Base-by-base conservation (phyloP, 2,888 invertebrate species). In the Hirtodrosophila alboralis region DNA sequence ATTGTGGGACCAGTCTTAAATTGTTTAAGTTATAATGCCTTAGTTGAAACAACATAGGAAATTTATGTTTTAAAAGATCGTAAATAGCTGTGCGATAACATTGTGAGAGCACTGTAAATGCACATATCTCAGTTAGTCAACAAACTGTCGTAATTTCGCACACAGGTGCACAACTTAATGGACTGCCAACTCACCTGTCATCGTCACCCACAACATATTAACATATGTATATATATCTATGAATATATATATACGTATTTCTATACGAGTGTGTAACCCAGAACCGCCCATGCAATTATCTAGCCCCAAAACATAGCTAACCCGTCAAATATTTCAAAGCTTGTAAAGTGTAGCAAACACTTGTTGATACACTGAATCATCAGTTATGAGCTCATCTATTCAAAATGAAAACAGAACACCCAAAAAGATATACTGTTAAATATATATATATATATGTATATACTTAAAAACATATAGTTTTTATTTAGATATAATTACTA, bases 351-450 rank as follows among this genome's bases (percentile, higher is more conserved):
- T 56, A 18, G 37, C 57, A 53, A 27, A 63, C 63, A 69, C 64
- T 47, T 65, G 64, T 66, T 38, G 47, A 41, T 14, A 14, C 7
- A 34, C 23, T 70, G 67, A 67, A 30, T 70, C 71, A 67, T n/a
- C 21, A 14, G 4, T 36, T 43, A 57, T 67, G 67, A 67, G 64
- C 67, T 67, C 67, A 70, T 67, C 65, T n/a, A 31, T 26, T 7
- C 16, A 9, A 28, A 54, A 8, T 31, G n/a, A 34, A 41, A 43
- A 41, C 30, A 23, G 34, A 18, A 38, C 38, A 37, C 41, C 21
- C 44, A 30, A 37, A 44, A 31, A 43, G 13, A 9, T 3, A 43
- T 14, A 21, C 33, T n/a, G 10, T 8, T 36, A 23, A 36, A 43
- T 41, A 23, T 18, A 18, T 18, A 18, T 5, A 4, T 18, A 18